These are phyloP conservation scores for Argya squamiceps DNA, from an alignment of 2,797 vertebrate genomes.

Conservation along the genomic window DNA sequence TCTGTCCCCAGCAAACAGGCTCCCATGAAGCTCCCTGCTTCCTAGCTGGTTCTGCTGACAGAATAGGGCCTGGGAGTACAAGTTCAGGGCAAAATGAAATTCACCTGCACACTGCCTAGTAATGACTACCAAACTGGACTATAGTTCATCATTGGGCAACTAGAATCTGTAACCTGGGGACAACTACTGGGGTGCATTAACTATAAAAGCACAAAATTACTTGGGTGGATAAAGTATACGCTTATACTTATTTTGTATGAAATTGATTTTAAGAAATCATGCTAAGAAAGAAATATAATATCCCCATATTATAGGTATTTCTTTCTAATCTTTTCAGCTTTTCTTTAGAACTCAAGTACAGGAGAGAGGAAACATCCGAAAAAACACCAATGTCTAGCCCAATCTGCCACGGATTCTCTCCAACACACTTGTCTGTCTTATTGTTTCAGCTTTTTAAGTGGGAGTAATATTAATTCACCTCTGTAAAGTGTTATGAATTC, in stretches of 20 bases:
- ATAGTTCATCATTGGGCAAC: background rate
- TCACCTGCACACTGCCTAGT: background rate
- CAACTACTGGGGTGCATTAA: background rate
- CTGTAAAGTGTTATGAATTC: constrained; percentile 37
- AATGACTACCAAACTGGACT: background rate
- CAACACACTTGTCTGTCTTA: background rate
- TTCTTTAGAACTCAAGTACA: background rate
- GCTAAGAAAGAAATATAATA: background rate
- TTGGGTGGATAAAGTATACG: background rate
- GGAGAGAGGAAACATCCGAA: background rate
- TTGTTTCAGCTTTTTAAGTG: constrained; percentile 3
- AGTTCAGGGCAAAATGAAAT: background rate
- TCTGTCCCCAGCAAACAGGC: background rate
- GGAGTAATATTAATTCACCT: constrained; percentile 32
- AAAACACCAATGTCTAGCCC: background rate
- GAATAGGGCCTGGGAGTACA: background rate
- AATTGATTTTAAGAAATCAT: background rate
- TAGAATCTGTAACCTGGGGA: background rate
- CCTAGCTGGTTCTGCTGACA: background rate
- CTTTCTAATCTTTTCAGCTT: background rate
- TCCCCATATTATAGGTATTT: background rate
- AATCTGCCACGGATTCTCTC: background rate
- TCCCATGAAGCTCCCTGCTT: background rate
- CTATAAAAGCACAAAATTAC: background rate
- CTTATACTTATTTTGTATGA: background rate